Base-by-base conservation (phyloP, 2,113 vertebrate species). In the Gyps fulvus region DNA sequence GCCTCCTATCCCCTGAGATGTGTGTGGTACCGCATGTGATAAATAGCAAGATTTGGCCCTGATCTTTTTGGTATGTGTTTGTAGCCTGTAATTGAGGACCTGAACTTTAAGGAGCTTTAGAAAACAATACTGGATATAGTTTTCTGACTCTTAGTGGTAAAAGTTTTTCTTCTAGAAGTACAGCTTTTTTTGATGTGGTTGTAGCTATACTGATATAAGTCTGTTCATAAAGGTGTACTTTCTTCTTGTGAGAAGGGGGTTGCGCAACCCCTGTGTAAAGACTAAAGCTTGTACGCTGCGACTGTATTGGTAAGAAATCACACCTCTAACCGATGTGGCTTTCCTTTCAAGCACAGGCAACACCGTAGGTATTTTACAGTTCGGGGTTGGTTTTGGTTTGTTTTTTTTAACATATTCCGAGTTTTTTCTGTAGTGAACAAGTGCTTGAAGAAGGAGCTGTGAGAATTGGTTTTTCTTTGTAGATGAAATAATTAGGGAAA, bases 21-120 rank as follows among this genome's bases (percentile, higher is more conserved):
- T 26, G 31, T 0, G 0, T 45, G 42, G 25, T 59, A 13, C 67
- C 0, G 0, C 20, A 11, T 2, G 38, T 4, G 16, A 43, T 18
- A 49, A 45, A 42, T 6, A 23, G 36, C 26, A 21, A 18, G 21
- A 49, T 16, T 52, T 83, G 58, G 18, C n/a, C 63, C 70, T 21
- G 17, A 5, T 54, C 36, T 17, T 42, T 36, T 17, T 8, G 0
- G 8, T 18, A 10, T 17, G 43, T 57, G 17, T 90, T 52, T 49
- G 40, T 45, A 57, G 62, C 34, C 36, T 67, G 26, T 31, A 40
- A 52, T 2, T 38, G 42, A 29, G 14, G 16, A 89, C 22, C 21
- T 79, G 61, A 45, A n/a, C 59, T 90, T 42, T 72, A 32, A 55
- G 47, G 38, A 34, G 20, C n/a, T 76, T 79, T 65, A 61, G n/a